Evolutionary conservation across 2,113 vertebrate species (phyloP), one percentile per base, ranked within the genome.

Genomic region (Ursus arctos): DNA sequence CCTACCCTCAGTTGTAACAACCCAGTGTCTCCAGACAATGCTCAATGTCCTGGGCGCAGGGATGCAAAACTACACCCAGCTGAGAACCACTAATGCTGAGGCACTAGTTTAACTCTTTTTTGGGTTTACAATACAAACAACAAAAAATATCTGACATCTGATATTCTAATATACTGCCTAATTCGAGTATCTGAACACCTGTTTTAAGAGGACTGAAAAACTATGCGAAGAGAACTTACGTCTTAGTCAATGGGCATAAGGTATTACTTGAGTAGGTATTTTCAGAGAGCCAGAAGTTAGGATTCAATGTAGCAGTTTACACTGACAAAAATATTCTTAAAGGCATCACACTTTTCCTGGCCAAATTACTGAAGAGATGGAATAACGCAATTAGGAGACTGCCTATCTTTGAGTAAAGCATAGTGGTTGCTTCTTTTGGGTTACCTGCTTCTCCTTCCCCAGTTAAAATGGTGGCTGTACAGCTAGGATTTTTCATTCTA

Each of bases 401-500:
- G 26, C 43, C 63, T 79, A 69, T 40, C 53, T 97, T 83, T 33
- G 33, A 43, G 76, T 33, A 94, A 79, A 93, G 63, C 53, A 82
- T 14, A 88, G 18, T 24, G 14, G n/a, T 57, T 87, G n/a, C 31
- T 83, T 88, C 15, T 33, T 95, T 95, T 92, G 88, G 11, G 24
- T 77, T 91, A 72, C 8, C 63, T 82, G 7, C 82, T 97, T 16
- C 53, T 94, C 81, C 43, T 2, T 83, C 19, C 28, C 1, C 31
- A 92, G 87, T 72, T 69, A 92, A 95, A 91, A 97, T 80, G 53
- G 96, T 92, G 31, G 47, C 79, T 55, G 76, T 26, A 71, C 18
- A 61, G 24, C 24, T 92, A 55, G n/a, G 31, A 94, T 79, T 92
- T 95, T 76, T 93, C 18, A 97, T 28, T 94, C n/a, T 82, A 96